phyloP scores from a whole-genome alignment of 1,140 invertebrate genomes.

The Cotesia glomerata region DNA sequence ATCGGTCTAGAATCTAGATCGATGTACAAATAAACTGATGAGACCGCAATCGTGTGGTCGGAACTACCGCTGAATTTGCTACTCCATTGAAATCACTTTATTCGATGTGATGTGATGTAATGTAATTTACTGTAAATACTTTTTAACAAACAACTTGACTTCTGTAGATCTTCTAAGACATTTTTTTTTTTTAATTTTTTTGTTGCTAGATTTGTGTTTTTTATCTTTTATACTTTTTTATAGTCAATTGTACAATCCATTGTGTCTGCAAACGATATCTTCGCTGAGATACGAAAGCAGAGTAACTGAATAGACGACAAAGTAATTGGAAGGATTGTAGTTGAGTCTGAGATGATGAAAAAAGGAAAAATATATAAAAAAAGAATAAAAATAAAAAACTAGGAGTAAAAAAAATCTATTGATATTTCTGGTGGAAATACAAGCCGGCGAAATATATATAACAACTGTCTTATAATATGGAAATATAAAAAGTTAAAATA shows the following conservation, averaged over 20 bases:
- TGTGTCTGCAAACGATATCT: neutral
- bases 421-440: too few relatives aligned
- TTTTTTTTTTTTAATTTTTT: too few relatives aligned
- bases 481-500: too few relatives aligned
- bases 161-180: too few relatives aligned
- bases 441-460: too few relatives aligned
- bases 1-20: neutral
- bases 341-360: neutral
- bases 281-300: conserved; percentile 2
- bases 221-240: too few relatives aligned
- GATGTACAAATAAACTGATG: neutral
- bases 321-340: neutral
- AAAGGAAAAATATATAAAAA: neutral
- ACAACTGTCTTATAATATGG: too few relatives aligned
- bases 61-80: neutral
- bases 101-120: neutral
- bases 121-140: neutral
- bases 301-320: conserved; percentile 1
- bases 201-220: too few relatives aligned
- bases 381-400: neutral
- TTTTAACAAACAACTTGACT: neutral
- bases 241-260: neutral
- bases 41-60: neutral
- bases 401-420: neutral
- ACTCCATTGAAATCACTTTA: neutral